A percentile compares a stretch with the other conserved stretches of the same genome.
Evolutionary conservation across 37 sponge, comb jelly and placozoan species (phyloP).

Genomic region (Halisarca cf. caerulea): DNA sequence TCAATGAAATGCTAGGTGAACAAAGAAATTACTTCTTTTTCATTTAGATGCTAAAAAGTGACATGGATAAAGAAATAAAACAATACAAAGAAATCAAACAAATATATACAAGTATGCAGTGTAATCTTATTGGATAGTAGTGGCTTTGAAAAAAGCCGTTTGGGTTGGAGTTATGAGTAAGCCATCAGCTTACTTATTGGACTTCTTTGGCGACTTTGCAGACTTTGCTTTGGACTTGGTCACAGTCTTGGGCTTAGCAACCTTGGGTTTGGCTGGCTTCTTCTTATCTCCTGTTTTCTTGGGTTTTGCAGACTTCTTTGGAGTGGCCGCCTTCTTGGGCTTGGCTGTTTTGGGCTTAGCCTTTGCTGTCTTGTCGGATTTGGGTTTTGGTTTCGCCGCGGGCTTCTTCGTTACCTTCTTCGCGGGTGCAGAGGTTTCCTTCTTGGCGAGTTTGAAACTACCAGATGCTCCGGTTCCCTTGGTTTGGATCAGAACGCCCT

Average conservation of each 20-base stretch:
- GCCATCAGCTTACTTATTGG: constrained; percentile 38
- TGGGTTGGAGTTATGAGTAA: constrained; percentile 34
- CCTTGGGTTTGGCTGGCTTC: constrained; percentile 22
- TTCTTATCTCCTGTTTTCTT: constrained; percentile 30
- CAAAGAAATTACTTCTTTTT: no score
- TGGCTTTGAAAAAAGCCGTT: constrained; percentile 93
- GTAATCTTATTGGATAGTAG: constrained; percentile 72
- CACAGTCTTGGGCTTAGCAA: constrained; percentile 39
- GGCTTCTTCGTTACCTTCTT: constrained; percentile 36
- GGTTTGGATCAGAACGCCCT: constrained; percentile 61
- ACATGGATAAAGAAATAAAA: no score
- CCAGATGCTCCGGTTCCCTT: constrained; percentile 90
- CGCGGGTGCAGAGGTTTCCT: constrained; percentile 19
- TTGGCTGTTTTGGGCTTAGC: constrained; percentile 38
- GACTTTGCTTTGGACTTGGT: constrained; percentile 32
- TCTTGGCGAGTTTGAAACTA: constrained; percentile 75
- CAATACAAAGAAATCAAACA: no score
- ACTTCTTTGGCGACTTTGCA: constrained; percentile 16
- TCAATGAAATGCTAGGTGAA: no score
- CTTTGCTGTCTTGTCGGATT: constrained; percentile 32
- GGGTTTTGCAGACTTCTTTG: background rate
- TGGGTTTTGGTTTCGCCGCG: constrained; percentile 28
- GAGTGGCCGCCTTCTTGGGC: constrained; percentile 40
- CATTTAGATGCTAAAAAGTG: no score
- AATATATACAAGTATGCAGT: background rate